Evolutionary conservation across 2,888 invertebrate species (phyloP).

Genomic region (Nezara viridula): DNA sequence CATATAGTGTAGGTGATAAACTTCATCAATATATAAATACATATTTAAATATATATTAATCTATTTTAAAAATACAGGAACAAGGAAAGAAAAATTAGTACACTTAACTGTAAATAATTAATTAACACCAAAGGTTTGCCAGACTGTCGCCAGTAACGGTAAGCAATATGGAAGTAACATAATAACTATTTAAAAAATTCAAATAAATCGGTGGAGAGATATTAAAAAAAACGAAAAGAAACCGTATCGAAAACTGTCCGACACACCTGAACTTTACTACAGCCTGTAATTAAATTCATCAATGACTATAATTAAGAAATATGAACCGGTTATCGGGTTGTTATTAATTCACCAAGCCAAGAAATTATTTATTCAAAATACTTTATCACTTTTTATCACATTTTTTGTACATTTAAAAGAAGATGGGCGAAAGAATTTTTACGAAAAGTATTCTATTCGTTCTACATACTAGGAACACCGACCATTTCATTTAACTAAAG

Average conservation of each 20-base stretch:
- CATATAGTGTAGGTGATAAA: too few relatives aligned
- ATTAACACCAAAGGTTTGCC: background rate
- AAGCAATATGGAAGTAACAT: background rate
- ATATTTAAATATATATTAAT: too few relatives aligned
- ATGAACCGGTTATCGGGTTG: background rate
- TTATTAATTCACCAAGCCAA: background rate
- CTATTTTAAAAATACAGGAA: background rate
- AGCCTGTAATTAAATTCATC: background rate
- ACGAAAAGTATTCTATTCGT: too few relatives aligned
- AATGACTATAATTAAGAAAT: background rate
- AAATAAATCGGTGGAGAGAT: background rate
- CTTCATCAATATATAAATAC: too few relatives aligned
- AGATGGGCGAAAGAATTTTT: background rate
- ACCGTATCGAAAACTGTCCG: background rate
- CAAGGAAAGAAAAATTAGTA: background rate
- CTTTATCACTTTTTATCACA: background rate
- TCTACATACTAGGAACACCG: too few relatives aligned
- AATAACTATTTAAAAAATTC: background rate
- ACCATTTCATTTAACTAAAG: too few relatives aligned
- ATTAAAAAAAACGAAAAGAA: background rate
- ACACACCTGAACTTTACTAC: background rate
- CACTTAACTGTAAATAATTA: background rate
- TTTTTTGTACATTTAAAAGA: background rate
- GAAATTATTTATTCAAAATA: background rate
- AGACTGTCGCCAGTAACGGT: background rate